Evolutionary conservation across 2,797 vertebrate species (phyloP).

Genomic region (Sebastes trivittatus): DNA sequence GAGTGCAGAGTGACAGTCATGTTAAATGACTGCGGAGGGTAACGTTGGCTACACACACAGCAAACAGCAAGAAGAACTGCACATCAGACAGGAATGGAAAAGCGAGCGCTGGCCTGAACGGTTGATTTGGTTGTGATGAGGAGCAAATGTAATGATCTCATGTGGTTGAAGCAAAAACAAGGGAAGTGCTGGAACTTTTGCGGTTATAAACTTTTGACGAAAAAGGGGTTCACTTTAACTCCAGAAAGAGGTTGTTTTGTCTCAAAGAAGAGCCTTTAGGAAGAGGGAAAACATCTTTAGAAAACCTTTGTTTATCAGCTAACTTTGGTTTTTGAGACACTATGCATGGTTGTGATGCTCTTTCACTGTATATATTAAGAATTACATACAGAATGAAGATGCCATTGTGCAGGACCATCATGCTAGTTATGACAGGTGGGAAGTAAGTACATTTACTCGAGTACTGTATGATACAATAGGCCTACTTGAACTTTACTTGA

Average conservation of each 20-base stretch:
- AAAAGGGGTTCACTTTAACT: constrained; percentile 27
- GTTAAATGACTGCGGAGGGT: constrained; percentile 39
- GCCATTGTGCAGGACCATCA: neutral
- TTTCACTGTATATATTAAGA: too few relatives aligned
- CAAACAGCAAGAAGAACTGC: constrained; percentile 38
- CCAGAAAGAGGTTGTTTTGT: constrained; percentile 22
- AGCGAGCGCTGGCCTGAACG: constrained; percentile 38
- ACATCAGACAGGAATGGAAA: constrained; percentile 59
- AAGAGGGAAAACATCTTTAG: neutral
- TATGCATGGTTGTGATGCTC: neutral
- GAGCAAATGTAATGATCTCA: constrained; percentile 77
- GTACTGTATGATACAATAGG: too few relatives aligned
- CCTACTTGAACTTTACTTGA: too few relatives aligned
- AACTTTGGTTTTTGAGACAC: too few relatives aligned
- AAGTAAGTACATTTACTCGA: too few relatives aligned
- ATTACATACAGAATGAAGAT: neutral
- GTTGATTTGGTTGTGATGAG: constrained; percentile 74
- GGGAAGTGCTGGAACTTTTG: constrained; percentile 56
- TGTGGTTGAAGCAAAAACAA: constrained; percentile 70
- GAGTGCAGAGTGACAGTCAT: constrained; percentile 34
- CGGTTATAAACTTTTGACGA: constrained; percentile 28
- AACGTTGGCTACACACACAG: constrained; percentile 31
- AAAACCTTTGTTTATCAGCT: neutral
- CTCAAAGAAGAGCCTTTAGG: neutral
- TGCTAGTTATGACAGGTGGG: too few relatives aligned